Evolutionary conservation across 2,888 invertebrate species (phyloP), one percentile per base, ranked within the genome.

Genomic region (Osedax fenrisi): DNA sequence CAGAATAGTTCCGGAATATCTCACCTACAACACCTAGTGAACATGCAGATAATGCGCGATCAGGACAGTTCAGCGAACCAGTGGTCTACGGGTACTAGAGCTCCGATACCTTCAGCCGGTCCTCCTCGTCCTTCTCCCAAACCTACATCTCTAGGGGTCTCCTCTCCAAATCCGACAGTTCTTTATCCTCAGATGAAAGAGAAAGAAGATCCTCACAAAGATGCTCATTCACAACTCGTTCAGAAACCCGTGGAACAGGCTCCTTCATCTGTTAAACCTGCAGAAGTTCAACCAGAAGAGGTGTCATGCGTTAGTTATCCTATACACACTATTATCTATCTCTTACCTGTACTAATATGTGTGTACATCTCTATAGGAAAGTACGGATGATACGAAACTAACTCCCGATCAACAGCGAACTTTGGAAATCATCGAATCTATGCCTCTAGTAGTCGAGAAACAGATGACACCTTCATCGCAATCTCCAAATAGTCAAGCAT

Each of bases 351-450:
- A n/a, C n/a, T n/a, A n/a, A n/a, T n/a, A n/a, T n/a, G n/a, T n/a
- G n/a, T n/a, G n/a, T n/a, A n/a, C n/a, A 10, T 41, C 41, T 17
- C 5, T 41, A 41, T 17, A 41, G 62, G 71, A 78, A 67, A 76
- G 69, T 21, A 76, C 75, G 17, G 77, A 76, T 23, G 26, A 56
- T n/a, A 41, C 72, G 17, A 61, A 72, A 59, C 80, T 84, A 78
- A 84, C 84, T 0, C 84, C 84, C 27, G 83, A 83, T 74, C 84
- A 84, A 77, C 83, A 82, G 77, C 78, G 81, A 5, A 82, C 84
- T 77, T 78, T 84, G 76, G 84, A 81, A 74, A 76, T 83, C 77
- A 84, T 84, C n/a, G 84, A 84, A 76, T 81, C 80, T 26, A 84
- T 84, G 84, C 84, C 84, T 0, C 78, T 83, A 41, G 80, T 80